Conservation (phyloP, 2,113 vertebrate species). For the Odontophorus gujanensis region DNA sequence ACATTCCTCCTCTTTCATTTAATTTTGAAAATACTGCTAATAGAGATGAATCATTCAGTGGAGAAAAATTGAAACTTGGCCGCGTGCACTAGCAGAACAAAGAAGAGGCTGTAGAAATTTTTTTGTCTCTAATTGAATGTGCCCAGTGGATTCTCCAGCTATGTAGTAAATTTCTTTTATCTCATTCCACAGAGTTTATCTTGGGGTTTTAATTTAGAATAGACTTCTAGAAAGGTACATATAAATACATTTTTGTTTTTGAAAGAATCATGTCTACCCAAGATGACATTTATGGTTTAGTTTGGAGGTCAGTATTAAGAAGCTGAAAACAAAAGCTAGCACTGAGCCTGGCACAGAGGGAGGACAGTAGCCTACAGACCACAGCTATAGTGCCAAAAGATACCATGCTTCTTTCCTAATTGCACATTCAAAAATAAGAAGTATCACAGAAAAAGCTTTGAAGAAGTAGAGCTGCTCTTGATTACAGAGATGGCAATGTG, state of each 20-base stretch:
- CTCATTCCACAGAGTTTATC: not conserved
- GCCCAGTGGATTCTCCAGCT: not conserved
- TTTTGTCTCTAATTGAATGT: accelerated
- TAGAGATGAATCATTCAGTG: conserved; percentile 48
- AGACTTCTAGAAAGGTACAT: not conserved
- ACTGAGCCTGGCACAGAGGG: not conserved
- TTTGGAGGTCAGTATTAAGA: not conserved
- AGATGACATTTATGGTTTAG: not conserved
- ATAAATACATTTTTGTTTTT: not conserved
- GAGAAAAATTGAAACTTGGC: conserved; percentile 6
- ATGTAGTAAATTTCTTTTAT: not conserved
- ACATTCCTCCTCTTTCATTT: conserved; percentile 56
- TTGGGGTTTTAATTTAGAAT: not conserved
- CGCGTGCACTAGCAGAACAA: not conserved
- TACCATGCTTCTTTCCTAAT: not conserved
- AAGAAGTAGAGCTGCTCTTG: conserved; percentile 28
- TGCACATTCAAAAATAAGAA: not conserved
- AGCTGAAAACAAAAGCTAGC: not conserved
- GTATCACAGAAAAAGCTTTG: conserved; percentile 12
- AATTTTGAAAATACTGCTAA: conserved; percentile 60
- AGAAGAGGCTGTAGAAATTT: not conserved
- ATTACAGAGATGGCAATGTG: conserved; percentile 22
- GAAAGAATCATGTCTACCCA: not conserved
- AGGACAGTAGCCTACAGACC: not conserved
- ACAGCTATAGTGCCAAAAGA: conserved; percentile 2